These are phyloP conservation scores for Venustaconcha ellipsiformis DNA, from an alignment of 1,140 invertebrate species.

Conservation along the genomic window DNA sequence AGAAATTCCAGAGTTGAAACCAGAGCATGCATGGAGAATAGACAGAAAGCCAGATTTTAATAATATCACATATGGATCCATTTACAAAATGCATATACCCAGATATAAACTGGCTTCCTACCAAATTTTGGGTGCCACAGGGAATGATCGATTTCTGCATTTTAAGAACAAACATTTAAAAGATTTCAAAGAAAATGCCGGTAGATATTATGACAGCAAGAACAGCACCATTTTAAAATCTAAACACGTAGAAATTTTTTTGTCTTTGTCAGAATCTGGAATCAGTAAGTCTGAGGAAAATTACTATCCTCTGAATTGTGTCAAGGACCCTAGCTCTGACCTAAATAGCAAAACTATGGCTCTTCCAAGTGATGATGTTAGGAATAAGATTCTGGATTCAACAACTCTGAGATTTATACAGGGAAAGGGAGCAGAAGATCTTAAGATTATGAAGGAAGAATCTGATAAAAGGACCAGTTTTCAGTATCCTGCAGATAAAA, in stretches of 20 bases:
- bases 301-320: too few species aligned
- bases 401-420: conserved; percentile 49
- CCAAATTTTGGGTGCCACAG: conserved; percentile 38
- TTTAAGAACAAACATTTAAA: conserved; percentile 29
- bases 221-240: conserved; percentile 31
- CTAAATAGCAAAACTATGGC: conserved; percentile 3
- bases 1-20: conserved; percentile 50
- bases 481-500: conserved; percentile 35
- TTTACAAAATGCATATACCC: conserved; percentile 64
- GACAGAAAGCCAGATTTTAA: conserved; percentile 60
- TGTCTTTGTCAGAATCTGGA: neutral
- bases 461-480: too few species aligned
- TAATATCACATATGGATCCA: conserved; percentile 61
- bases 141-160: conserved; percentile 10
- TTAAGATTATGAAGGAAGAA: neutral
- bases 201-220: conserved; percentile 52
- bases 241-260: conserved; percentile 15
- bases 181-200: conserved; percentile 18
- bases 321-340: too few species aligned
- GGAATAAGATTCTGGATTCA: conserved; percentile 44
- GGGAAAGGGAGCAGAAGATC: conserved; percentile 19
- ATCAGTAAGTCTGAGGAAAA: too few species aligned
- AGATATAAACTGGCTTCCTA: conserved; percentile 40
- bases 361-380: conserved; percentile 27
- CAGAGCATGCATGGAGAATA: conserved; percentile 64